Evolutionary conservation across 2,113 vertebrate genomes (phyloP).

Genomic region (Mus pahari): DNA sequence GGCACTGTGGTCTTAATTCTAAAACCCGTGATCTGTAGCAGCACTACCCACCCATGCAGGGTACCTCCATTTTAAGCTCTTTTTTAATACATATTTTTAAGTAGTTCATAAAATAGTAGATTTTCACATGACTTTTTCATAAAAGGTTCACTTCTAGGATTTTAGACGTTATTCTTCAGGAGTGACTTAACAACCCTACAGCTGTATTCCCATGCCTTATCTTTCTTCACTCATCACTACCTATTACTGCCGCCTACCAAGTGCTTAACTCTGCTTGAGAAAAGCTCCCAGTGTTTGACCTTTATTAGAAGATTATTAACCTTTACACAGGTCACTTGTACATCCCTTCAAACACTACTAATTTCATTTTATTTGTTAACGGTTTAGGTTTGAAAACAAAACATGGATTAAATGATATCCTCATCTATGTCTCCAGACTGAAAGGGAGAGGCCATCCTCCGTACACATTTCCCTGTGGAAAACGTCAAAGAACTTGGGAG

Average conservation of each 20-base stretch:
- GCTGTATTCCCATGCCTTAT: not conserved
- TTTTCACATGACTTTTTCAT: not conserved
- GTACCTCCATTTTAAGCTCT: not conserved
- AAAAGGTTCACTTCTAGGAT: not conserved
- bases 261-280: not conserved
- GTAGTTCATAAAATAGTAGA: not conserved
- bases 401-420: not conserved
- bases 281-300: not conserved
- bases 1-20: not conserved
- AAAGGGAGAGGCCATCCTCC: not conserved
- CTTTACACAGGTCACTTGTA: not conserved
- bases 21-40: not conserved
- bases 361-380: not conserved
- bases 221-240: not conserved
- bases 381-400: not conserved
- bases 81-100: not conserved
- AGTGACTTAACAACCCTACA: not conserved
- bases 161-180: not conserved
- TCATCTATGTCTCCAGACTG: not conserved
- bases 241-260: not conserved
- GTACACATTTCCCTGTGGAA: not conserved
- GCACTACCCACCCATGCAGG: not conserved
- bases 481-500: not conserved
- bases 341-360: too few species aligned
- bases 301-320: too few species aligned